Base-by-base conservation (phyloP, 2,113 vertebrate genomes). In the Lanius ludovicianus region DNA sequence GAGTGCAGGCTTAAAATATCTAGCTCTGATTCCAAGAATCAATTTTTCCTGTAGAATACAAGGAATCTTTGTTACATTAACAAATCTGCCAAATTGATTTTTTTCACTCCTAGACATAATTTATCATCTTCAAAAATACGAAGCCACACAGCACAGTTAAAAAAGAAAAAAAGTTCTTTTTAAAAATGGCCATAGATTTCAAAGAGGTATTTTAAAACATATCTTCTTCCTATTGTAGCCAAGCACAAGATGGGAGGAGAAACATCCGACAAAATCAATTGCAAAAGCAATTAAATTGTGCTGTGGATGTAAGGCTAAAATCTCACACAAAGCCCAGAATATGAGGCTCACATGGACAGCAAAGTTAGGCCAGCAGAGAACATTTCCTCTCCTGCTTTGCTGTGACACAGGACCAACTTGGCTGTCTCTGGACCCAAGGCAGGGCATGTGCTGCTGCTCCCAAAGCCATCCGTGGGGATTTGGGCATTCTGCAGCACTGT, bases 71-170 rank as follows among this genome's bases (percentile, higher is more conserved):
- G 56, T 70, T 87, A 82, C 27, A 60, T 44, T 60, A 59, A 90
- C 52, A 90, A 84, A 92, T n/a, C 60, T 70, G 59, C 17, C 53
- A 77, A 84, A 74, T 41, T 68, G 42, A 70, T 65, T 84, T 92
- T 89, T 93, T 71, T 59, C 46, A n/a, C 62, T 80, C 55, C 12
- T n/a, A 69, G 59, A 7, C 25, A 53, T 49, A 77, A 71, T 84
- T 80, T 68, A 82, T 59, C 68, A 50, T 71, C 57, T 75, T 92
- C 44, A 79, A 78, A 84, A 85, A 64, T 42, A 75, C 0, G 1
- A 85, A 90, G 19, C 10, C 42, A 70, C 11, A 49, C 16, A 65
- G 25, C 27, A 74, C 3, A 52, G 30, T 15, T 31, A 28, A 65
- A 64, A 70, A 53, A 35, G n/a, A 73, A 73, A 71, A 62, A 39